These are phyloP conservation scores for Pseudomyrmex pallidus DNA, from an alignment of 1,140 invertebrate genomes.

Conservation along the genomic window DNA sequence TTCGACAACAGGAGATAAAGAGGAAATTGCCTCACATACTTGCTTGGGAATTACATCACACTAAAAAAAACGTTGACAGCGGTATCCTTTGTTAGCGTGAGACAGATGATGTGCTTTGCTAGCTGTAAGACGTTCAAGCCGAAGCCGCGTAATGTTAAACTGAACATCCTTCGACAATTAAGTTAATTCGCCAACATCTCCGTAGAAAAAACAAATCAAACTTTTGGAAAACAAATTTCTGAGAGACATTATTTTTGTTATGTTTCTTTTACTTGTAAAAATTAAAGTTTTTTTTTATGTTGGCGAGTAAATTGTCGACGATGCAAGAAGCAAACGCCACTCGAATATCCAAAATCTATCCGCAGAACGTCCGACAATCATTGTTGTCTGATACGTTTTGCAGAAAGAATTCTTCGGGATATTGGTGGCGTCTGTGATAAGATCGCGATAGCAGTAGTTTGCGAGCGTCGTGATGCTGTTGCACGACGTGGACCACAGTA, in stretches of 20 bases:
- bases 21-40: conserved; percentile 48
- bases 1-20: conserved; percentile 37
- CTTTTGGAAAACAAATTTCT: no score
- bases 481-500: conserved; percentile 68
- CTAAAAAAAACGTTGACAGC: conserved; percentile 27
- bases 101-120: conserved; percentile 16
- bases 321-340: not conserved
- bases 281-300: not conserved
- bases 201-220: no score
- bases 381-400: not conserved
- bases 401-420: not conserved
- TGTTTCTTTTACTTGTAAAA: not conserved
- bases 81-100: conserved; percentile 36
- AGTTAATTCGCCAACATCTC: conserved; percentile 38
- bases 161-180: conserved; percentile 9
- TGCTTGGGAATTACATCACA: conserved; percentile 33
- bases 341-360: not conserved
- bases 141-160: conserved; percentile 40
- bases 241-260: no score
- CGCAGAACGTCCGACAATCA: not conserved
- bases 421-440: not conserved
- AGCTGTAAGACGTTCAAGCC: conserved; percentile 43
- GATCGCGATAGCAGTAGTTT: not conserved
- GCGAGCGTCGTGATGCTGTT: conserved; percentile 27
- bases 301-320: conserved; percentile 45